Base-by-base conservation (phyloP, 2,797 vertebrate species). In the Selene dorsalis region DNA sequence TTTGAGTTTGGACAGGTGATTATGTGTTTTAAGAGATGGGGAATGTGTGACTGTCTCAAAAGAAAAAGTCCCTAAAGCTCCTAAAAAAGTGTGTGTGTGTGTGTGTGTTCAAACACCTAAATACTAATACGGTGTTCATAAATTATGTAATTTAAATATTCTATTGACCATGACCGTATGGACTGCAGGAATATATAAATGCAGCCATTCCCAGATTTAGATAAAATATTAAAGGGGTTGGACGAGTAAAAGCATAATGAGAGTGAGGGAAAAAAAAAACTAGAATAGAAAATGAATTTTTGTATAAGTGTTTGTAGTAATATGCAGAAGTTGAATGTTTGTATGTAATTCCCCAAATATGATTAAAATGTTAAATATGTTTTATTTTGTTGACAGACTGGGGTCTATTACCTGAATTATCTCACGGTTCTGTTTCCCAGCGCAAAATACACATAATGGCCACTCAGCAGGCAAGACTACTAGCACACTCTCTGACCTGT, bases 401-500 rank as follows among this genome's bases (percentile, higher is more conserved):
- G 88, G 93, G 90, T 75, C 92, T 98, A 55, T 95, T 99, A 60
- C 91, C 87, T 77, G 95, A 97, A 65, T 76, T 98, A 68, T 96
- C 94, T 69, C 89, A 90, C 20, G 96, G 95, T 69, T 91, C 89
- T 14, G 93, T 96, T 17, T 92, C 96, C 3, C 86, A 94, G 74
- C 92, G 91, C 28, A 97, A 96, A 84, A 93, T 97, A 59, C 59
- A 89, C 65, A 22, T 72, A 57, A 93, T 99, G 80, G 91, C 90
- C 69, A 60, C 88, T 66, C 93, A 93, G 65, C 97, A 99, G 75
- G 91, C 89, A 5, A 90, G 87, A 11, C 94, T 96, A 48, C 89
- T 99, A 35, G 87, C 80, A 59, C 96, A 96, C 6, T 94, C 97
- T 2, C 92, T 98, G 90, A 95, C 87, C 83, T 96, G 97, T 98